Evolutionary conservation across 2,888 invertebrate species (phyloP), one percentile per base, ranked within the genome.

Genomic region (Tubiluchus corallicola): DNA sequence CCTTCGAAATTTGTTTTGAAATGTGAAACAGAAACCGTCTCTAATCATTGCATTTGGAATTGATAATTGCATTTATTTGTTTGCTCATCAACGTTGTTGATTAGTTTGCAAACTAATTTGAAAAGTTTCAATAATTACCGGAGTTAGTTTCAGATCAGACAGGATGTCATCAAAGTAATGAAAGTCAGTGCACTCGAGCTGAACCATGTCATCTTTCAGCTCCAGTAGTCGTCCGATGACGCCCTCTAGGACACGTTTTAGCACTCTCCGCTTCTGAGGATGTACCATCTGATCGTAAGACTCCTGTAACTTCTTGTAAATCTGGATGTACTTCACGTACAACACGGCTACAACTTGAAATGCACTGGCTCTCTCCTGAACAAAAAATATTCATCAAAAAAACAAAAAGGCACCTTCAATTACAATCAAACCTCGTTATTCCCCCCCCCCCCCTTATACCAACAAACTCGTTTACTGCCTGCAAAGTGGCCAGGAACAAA

Each of bases 251-350:
- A 82, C 58, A 50, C 76, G 72, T 49, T 73, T 72, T 1, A 90
- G 71, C n/a, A 90, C 68, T 41, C 77, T 61, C 20, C 87, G 70
- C 61, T 92, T 92, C 61, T 94, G 92, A 0, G 92, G 90, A 61
- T 92, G 92, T 37, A 88, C 69, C 54, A 87, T 72, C 67, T 88
- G 88, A 56, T 92, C 90, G 54, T 88, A 83, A 48, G 83, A 80
- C 45, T 75, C 69, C 55, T 83, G 79, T 21, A 90, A 61, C 53
- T 73, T 74, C 50, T 79, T 75, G 17, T 80, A 71, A 0, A 82
- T 71, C 18, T 77, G 67, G 3, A 85, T 79, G 57, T 90, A 92
- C 54, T 79, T 75, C 2, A 84, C 69, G 59, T 85, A 83, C 42
- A 90, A 59, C 1, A 61, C 64, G 0, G 65, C 64, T 41, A 65